phyloP scores from a whole-genome alignment of 2,888 invertebrate genomes.

The Achlya flavicornis region DNA sequence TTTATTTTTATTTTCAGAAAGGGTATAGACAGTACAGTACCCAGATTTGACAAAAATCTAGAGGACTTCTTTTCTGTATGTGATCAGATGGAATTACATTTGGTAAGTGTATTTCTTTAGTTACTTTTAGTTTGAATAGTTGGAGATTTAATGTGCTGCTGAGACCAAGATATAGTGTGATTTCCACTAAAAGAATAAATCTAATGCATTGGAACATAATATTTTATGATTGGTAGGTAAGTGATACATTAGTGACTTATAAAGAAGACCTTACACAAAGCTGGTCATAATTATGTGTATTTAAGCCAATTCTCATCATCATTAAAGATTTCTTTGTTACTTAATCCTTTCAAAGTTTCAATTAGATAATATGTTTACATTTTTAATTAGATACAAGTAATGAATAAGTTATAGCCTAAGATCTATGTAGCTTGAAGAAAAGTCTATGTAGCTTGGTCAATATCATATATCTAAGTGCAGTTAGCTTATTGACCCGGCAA shows the following conservation, averaged over 20 bases:
- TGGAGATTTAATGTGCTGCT: neutral
- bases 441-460: conserved; percentile 34
- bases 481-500: conserved; percentile 74
- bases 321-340: no score
- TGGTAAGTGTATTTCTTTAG: conserved; percentile 82
- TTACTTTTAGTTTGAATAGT: neutral
- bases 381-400: neutral
- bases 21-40: conserved; percentile 88
- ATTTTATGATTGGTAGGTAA: no score
- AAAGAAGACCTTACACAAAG: no score
- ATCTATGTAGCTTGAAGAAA: conserved; percentile 26
- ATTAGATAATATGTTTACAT: neutral
- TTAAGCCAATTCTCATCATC: no score
- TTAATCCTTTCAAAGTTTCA: neutral
- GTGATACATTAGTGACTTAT: no score
- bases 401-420: neutral
- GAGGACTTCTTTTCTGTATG: conserved; percentile 98
- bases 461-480: conserved; percentile 46
- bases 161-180: no score
- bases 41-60: conserved; percentile 93
- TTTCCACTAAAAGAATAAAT: no score
- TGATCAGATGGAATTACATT: conserved; percentile 96
- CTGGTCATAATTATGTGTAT: no score
- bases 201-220: no score
- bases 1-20: conserved; percentile 85